These are phyloP conservation scores for Pandemis cinnamomeana DNA, from an alignment of 2,888 invertebrate species.

Conservation along the genomic window DNA sequence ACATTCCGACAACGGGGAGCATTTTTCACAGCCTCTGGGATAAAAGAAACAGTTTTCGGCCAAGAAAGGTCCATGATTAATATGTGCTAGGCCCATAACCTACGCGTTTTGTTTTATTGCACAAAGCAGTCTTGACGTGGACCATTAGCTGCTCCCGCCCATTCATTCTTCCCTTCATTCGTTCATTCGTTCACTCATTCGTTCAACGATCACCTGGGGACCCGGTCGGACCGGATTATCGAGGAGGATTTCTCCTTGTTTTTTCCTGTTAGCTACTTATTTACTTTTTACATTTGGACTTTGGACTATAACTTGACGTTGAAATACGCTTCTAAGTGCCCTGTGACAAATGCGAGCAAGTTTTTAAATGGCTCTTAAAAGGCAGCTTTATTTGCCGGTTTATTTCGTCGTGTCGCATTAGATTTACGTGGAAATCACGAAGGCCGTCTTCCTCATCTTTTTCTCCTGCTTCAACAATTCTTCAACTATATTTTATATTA, in stretches of 20 bases:
- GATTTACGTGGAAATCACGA: background rate
- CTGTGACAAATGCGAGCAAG: constrained; percentile 34
- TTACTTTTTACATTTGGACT: constrained; percentile 41
- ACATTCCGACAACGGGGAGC: constrained; percentile 19
- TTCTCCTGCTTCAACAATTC: background rate
- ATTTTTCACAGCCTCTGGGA: constrained; percentile 33
- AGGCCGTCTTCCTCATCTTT: background rate
- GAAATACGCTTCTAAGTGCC: constrained; percentile 30
- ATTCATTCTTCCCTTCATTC: constrained; percentile 67
- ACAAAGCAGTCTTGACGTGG: constrained; percentile 71
- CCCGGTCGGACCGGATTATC: constrained; percentile 65
- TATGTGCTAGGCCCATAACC: constrained; percentile 61
- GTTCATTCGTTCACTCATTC: constrained; percentile 57
- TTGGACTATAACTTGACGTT: constrained; percentile 39
- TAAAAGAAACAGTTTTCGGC: constrained; percentile 34
- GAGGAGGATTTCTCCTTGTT: constrained; percentile 58
- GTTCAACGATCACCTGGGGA: constrained; percentile 77
- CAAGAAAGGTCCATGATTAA: constrained; percentile 43
- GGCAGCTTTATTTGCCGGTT: constrained; percentile 20
- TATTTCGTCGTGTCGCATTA: constrained; percentile 5
- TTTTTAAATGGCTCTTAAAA: constrained; percentile 32
- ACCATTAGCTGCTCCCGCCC: constrained; percentile 70
- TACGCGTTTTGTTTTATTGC: constrained; percentile 73
- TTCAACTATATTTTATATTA: background rate
- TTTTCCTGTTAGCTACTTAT: constrained; percentile 49